Evolutionary conservation across 2,113 vertebrate genomes (phyloP), one percentile per base, ranked within the genome.

Genomic region (Fregetta grallaria): DNA sequence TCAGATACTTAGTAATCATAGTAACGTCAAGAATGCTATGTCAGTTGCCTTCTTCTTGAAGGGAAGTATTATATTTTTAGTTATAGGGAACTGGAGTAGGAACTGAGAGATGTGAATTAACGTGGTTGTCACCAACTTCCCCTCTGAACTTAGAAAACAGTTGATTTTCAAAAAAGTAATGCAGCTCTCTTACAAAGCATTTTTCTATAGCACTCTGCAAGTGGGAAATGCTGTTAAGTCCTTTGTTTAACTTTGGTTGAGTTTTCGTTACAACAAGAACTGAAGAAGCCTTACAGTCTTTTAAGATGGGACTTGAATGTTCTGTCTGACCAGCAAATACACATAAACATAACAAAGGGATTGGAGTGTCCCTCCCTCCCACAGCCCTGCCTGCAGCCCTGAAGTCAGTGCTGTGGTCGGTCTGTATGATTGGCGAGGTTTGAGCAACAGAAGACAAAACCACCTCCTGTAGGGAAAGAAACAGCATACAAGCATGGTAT

Each of bases 401-500:
- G 0, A n/a, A 94, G 53, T 36, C 50, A 26, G 40, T 30, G 45
- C 53, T 56, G 27, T 17, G 29, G 34, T 30, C 6, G 8, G 23
- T 65, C 61, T 77, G 56, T 49, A 42, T 7, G 26, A 15, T 3
- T 26, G 49, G 26, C 29, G 21, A 44, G 53, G 19, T 76, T 30
- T 76, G 78, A 86, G 49, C 49, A 75, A 44, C 30, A 26, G 53
- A 63, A 83, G 45, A 62, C 20, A 70, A 52, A 88, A 50, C 49
- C 13, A n/a, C 40, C 23, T 66, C 30, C 45, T 45, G 14, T 8
- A 56, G 45, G 50, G 13, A 65, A 76, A 53, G 50, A 73, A 73
- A 45, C 0, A 0, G 47, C 59, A 58, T 16, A 34, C 2, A 53
- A n/a, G 6, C 26, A 3, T 59, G 42, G 18, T 58, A 4, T 40